Base-by-base conservation (phyloP, 2,888 invertebrate genomes). In the Ophion obscuratus region DNA sequence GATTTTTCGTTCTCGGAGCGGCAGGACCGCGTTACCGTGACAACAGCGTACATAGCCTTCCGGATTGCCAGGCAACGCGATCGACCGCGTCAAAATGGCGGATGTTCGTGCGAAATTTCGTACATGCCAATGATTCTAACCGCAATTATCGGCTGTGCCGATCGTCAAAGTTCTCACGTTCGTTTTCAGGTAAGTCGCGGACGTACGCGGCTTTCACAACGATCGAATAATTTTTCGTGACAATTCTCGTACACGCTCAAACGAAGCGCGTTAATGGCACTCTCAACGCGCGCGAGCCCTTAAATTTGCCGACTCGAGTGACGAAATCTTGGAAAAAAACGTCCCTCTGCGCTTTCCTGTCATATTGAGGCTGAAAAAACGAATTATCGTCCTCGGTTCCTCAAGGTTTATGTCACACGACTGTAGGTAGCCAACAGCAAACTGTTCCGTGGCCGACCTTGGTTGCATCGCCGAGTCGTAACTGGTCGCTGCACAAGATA, bases 31-130 rank as follows among this genome's bases (percentile, higher is more conserved):
- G 20, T 64, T 73, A 20, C 44, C 59, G 20, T 31, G 10, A 40
- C 40, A 36, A 79, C 47, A 14, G 67, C 20, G 40, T 27, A n/a
- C 53, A 57, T 36, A 84, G 87, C 82, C 80, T 67, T 36, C 20
- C 9, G 10, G 20, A 24, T 68, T 68, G 47, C 44, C 14, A 24
- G 27, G 24, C 64, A 27, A 61, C 61, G 20, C 2, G 20, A 24
- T 10, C 9, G 24, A 73, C 27, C 11, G 64, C 31, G 64, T 64
- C 64, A 64, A 64, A 64, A 64, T 64, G 64, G 27, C 64, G 64
- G 64, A 64, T 24, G 9, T 7, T 24, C 24, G n/a, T 20, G 20
- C 44, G 36, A 73, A 17, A 53, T 59, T 73, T 73, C 1, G 17
- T 24, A 44, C 31, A 11, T 9, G 59, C 10, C 27, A 24, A 14